Conservation (phyloP, 2,888 invertebrate genomes). For the Heliconius ethilla region DNA sequence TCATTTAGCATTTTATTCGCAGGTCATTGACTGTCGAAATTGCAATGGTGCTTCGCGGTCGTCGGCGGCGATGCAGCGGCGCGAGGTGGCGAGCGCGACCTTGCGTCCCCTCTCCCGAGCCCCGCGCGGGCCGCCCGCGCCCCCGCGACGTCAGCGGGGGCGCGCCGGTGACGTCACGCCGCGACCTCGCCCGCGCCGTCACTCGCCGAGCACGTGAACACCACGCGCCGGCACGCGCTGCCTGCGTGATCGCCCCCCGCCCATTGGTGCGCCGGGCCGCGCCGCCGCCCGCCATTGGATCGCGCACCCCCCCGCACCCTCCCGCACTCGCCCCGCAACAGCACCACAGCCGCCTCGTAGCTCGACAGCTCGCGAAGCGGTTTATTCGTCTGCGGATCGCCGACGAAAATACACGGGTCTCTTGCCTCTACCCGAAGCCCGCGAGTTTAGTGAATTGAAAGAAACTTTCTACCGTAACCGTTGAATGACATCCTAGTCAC, state of each 20-base stretch:
- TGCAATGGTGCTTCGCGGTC: slow-evolving; percentile 45
- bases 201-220: slow-evolving; percentile 93
- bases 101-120: slow-evolving; percentile 59
- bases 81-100: slow-evolving; percentile 49
- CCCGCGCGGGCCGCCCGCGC: slow-evolving; percentile 60
- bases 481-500: slow-evolving; percentile 67
- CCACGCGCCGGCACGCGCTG: slow-evolving; percentile 88
- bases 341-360: slow-evolving; percentile 74
- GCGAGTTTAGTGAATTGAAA: slow-evolving; percentile 76
- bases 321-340: slow-evolving; percentile 67
- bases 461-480: slow-evolving; percentile 62
- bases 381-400: slow-evolving; percentile 79
- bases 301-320: slow-evolving; percentile 77
- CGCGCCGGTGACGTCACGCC: slow-evolving; percentile 83
- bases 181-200: slow-evolving; percentile 80
- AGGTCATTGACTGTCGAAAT: slow-evolving; percentile 47
- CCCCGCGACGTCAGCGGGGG: slow-evolving; percentile 78
- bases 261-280: slow-evolving; percentile 86
- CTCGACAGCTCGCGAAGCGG: slow-evolving; percentile 69
- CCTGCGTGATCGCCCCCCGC: slow-evolving; percentile 84
- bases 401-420: slow-evolving; percentile 75
- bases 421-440: slow-evolving; percentile 57
- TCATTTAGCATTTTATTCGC: slow-evolving; percentile 24
- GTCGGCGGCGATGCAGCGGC: slow-evolving; percentile 46
- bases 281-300: slow-evolving; percentile 86